Evolutionary conservation across 1,140 invertebrate species (phyloP), one percentile per base, ranked within the genome.

Genomic region (Archegozetes longisetosus): DNA sequence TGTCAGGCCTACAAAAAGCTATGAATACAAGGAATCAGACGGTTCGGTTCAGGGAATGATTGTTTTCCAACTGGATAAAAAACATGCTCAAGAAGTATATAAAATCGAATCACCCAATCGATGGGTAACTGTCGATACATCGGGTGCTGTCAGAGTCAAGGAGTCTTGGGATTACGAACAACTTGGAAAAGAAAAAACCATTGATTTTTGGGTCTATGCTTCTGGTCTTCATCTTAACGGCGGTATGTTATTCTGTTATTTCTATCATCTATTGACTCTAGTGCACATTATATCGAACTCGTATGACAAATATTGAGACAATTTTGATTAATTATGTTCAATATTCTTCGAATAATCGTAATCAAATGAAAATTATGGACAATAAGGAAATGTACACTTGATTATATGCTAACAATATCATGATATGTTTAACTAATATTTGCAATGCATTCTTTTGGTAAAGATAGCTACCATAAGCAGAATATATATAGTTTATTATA

Each of bases 141-240:
- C 86, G 73, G 89, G 89, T 60, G 86, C 87, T 27, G 88, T 94
- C 61, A 81, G 83, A 66, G 88, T 94, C 40, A 91, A 90, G 74
- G 88, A 90, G 79, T 90, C 90, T 78, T 94, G 89, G 89, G 88
- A 94, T 77, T 94, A 89, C 72, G 90, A 94, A 69, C 88, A 92
- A 67, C 72, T 94, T 2, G 88, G 88, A n/a, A 86, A 87, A 0
- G 89, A 93, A 72, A 94, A 94, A 72, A 91, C 86, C 1, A 92
- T 93, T 66, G 89, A 93, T 70, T 93, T 94, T 73, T 93, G 88
- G 88, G 88, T 94, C 17, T 60, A 64, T 40, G 32, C 32, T 6
- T 9, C 32, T 17, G 32, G 32, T 40, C 32, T 17, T 40, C 32
- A 40, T 40, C 32, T 40, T 17, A 40, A 40, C 17, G 32, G 32